Conservation (phyloP, 2,888 invertebrate genomes). For the Synergus umbraculus region DNA sequence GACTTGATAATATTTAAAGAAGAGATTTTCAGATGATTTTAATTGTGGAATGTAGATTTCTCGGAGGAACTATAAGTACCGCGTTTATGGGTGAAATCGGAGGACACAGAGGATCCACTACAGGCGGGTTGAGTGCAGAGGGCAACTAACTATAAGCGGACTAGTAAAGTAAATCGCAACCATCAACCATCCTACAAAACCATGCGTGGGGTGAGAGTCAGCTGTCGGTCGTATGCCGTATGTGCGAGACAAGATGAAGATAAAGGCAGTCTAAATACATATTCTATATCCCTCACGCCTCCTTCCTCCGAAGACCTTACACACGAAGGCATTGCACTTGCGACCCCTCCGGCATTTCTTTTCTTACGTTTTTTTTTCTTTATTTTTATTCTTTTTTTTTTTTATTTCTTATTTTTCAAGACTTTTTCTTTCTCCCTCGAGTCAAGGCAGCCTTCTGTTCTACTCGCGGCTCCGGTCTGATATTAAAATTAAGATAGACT, state of each 20-base stretch:
- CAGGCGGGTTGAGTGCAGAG: conserved; percentile 6
- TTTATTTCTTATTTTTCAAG: neutral
- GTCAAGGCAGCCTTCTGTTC: conserved; percentile 1
- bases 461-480: neutral
- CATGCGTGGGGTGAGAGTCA: conserved; percentile 62
- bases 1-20: neutral
- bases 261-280: conserved; percentile 29
- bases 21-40: neutral
- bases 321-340: conserved; percentile 53
- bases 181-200: conserved; percentile 51
- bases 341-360: conserved; percentile 45
- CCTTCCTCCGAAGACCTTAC: neutral
- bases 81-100: conserved; percentile 3
- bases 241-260: conserved; percentile 6
- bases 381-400: conserved; percentile 35
- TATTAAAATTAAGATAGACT: conserved; percentile 4
- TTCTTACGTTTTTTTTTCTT: conserved; percentile 41
- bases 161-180: conserved; percentile 50
- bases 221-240: conserved; percentile 2
- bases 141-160: conserved; percentile 52
- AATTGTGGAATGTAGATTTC: neutral
- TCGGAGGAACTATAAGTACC: neutral
- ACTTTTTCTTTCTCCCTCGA: conserved; percentile 6
- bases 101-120: neutral
- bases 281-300: neutral